A percentile compares a stretch with the other conserved stretches of the same genome.
phyloP scores from a whole-genome alignment of 2,113 vertebrate species.

The Boulengeromyrus knoepffleri region DNA sequence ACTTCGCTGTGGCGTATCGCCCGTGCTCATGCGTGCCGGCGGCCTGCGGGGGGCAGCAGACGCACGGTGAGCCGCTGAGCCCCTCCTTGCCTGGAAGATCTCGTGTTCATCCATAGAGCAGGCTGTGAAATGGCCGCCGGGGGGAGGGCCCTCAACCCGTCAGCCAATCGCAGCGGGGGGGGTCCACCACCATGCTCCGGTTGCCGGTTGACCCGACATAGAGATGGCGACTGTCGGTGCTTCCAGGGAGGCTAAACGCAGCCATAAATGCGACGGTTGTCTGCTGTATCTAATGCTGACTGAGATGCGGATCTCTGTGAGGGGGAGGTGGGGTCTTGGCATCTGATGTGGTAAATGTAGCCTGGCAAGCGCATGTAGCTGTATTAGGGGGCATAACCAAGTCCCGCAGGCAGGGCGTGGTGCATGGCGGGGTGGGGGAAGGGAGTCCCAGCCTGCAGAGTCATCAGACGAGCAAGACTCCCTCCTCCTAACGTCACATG shows the following conservation, averaged over 20 bases:
- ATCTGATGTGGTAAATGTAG: neutral
- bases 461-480: neutral
- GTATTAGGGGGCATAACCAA: neutral
- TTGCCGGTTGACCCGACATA: neutral
- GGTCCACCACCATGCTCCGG: neutral
- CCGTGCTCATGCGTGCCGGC: neutral
- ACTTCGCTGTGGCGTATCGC: neutral
- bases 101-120: slow-evolving; percentile 4
- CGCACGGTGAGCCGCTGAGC: slow-evolving; percentile 17
- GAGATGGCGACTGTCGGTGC: neutral
- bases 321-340: neutral
- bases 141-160: slow-evolving; percentile 13
- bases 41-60: neutral
- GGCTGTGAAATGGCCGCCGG: slow-evolving; percentile 22
- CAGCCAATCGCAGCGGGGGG: neutral
- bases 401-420: neutral
- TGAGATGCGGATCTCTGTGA: neutral
- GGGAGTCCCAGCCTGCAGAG: neutral
- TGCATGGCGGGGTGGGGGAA: neutral
- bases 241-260: neutral
- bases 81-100: neutral
- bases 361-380: neutral
- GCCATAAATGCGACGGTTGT: neutral
- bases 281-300: neutral
- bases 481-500: neutral